Evolutionary conservation across 2,113 vertebrate species (phyloP).

Genomic region (Tursiops truncatus): DNA sequence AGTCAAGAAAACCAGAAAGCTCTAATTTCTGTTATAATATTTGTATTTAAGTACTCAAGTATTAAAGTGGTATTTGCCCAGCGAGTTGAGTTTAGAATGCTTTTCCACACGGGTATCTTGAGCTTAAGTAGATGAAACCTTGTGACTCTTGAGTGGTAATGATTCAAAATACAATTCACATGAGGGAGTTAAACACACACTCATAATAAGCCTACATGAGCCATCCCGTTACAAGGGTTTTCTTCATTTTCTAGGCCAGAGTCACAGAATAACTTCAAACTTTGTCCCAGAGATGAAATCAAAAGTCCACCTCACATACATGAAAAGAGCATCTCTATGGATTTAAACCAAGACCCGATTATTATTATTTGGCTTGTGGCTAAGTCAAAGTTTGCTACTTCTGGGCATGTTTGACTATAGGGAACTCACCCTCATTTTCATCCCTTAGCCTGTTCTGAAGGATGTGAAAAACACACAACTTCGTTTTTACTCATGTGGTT

Average conservation of each 20-base stretch:
- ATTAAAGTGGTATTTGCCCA: background rate
- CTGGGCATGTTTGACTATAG: slow-evolving; percentile 76
- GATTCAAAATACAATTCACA: slow-evolving; percentile 23
- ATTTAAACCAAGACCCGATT: slow-evolving; percentile 73
- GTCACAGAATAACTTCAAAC: slow-evolving; percentile 74
- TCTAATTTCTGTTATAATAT: background rate
- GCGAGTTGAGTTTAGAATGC: slow-evolving; percentile 3
- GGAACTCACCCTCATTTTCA: slow-evolving; percentile 74
- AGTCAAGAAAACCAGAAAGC: background rate
- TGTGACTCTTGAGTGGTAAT: slow-evolving; percentile 40
- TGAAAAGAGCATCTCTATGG: slow-evolving; percentile 64
- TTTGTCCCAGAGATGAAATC: slow-evolving; percentile 69
- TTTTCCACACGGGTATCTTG: background rate
- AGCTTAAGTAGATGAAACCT: slow-evolving; percentile 3
- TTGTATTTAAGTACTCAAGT: background rate
- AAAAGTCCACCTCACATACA: slow-evolving; percentile 73
- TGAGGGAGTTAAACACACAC: slow-evolving; percentile 49
- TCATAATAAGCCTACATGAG: slow-evolving; percentile 37
- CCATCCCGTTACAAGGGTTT: slow-evolving; percentile 34
- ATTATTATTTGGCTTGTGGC: slow-evolving; percentile 72
- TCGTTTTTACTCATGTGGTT: slow-evolving; percentile 73
- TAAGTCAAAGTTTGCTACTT: slow-evolving; percentile 78
- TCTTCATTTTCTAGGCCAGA: slow-evolving; percentile 69
- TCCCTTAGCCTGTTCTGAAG: slow-evolving; percentile 69
- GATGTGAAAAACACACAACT: slow-evolving; percentile 71